Evolutionary conservation across 2,113 vertebrate genomes (phyloP).

Genomic region (Mirza zaza): DNA sequence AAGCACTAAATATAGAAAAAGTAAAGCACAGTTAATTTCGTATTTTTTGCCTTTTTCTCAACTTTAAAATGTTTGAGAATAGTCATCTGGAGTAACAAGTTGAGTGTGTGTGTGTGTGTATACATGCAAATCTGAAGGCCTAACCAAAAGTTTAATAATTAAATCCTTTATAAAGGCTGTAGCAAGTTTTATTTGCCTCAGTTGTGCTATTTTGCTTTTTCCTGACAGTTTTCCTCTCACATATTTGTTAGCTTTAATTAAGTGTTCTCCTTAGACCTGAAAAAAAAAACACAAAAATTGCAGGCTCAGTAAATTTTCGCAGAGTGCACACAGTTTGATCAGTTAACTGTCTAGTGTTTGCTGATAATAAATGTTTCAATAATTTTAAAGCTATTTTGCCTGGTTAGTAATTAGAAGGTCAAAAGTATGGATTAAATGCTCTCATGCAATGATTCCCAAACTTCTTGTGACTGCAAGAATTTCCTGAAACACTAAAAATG

Average conservation of each 20-base stretch:
- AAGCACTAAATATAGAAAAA: neutral
- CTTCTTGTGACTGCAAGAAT: neutral
- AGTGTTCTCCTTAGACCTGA: conserved; percentile 2
- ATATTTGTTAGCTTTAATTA: conserved; percentile 26
- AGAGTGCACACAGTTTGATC: neutral
- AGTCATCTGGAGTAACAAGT: neutral
- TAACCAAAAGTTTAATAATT: neutral
- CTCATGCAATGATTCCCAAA: neutral
- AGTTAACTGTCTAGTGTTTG: neutral
- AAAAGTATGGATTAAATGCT: neutral
- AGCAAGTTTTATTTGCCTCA: neutral
- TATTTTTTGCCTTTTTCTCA: neutral
- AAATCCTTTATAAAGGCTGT: neutral
- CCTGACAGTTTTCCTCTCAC: neutral
- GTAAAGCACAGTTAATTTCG: neutral
- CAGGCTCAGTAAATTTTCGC: neutral
- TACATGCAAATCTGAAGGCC: neutral
- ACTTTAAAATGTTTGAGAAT: neutral
- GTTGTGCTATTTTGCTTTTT: neutral
- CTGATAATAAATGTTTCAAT: neutral
- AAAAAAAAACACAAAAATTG: neutral
- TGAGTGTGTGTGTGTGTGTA: neutral
- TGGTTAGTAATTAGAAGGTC: neutral
- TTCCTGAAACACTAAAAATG: neutral
- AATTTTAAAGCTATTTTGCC: neutral